Percentiles rank a stretch among this genome's conserved stretches.
phyloP scores from a whole-genome alignment of 1,140 invertebrate genomes.

The Scaptomyza graminum region DNA sequence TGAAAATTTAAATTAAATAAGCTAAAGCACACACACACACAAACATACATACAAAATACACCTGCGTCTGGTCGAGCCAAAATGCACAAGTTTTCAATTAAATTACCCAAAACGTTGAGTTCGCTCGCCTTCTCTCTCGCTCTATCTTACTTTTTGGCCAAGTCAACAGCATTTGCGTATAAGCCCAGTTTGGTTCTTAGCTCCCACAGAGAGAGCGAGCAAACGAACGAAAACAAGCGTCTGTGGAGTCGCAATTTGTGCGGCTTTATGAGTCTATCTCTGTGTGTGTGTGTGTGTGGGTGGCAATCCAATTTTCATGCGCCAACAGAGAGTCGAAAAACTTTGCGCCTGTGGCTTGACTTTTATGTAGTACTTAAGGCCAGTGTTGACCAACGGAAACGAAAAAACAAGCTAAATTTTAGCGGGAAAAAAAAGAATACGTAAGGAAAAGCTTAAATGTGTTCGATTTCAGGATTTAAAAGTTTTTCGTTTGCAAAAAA shows the following conservation, averaged over 20 bases:
- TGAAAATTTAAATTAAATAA: slow-evolving; percentile 74
- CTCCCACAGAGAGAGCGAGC: neutral
- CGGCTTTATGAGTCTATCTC: neutral
- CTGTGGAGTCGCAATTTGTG: slow-evolving; percentile 9
- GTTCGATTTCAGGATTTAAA: too few relatives aligned
- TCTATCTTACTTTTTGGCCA: neutral
- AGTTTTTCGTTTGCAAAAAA: neutral
- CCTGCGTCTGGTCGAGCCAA: slow-evolving; percentile 18
- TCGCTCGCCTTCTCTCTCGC: neutral
- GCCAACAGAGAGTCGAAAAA: slow-evolving; percentile 48
- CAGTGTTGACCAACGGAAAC: neutral
- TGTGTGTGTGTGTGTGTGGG: slow-evolving; percentile 27
- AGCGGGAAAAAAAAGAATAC: neutral
- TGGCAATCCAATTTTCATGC: slow-evolving; percentile 76
- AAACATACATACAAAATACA: neutral
- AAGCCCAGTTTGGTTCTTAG: neutral
- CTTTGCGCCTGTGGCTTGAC: slow-evolving; percentile 54
- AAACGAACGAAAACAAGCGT: slow-evolving; percentile 3
- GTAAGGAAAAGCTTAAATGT: too few relatives aligned
- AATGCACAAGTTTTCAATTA: slow-evolving; percentile 80
- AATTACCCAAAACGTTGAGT: slow-evolving; percentile 57
- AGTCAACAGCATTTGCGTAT: slow-evolving; percentile 39
- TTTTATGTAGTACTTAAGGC: slow-evolving; percentile 14
- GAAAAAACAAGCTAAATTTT: neutral
- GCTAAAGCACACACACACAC: slow-evolving; percentile 21